Percentiles rank a stretch among this genome's conserved stretches.
phyloP scores from a whole-genome alignment of 2,113 vertebrate species.

The Xerus inauris region DNA sequence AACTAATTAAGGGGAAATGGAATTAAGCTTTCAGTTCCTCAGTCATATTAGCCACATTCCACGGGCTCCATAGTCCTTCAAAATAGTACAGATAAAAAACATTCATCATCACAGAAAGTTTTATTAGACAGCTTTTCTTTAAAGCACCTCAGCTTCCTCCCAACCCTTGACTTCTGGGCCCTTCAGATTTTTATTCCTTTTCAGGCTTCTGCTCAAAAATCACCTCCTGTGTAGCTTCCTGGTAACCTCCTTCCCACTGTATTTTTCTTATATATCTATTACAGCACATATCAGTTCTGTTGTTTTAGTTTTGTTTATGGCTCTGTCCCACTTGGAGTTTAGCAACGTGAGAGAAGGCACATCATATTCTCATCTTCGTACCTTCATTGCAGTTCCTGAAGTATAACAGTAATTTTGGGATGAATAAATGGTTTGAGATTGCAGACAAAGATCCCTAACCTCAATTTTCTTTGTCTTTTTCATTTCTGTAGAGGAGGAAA shows the following conservation, averaged over 20 bases:
- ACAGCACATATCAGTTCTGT: not conserved
- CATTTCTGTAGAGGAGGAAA: not conserved
- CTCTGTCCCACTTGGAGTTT: not conserved
- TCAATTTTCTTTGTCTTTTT: slow-evolving; percentile 13
- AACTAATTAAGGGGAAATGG: not conserved
- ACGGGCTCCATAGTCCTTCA: not conserved
- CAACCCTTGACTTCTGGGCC: not conserved
- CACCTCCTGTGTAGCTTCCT: not conserved
- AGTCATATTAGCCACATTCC: not conserved
- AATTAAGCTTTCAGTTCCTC: not conserved
- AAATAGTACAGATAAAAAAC: not conserved
- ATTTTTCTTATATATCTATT: not conserved
- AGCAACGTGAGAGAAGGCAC: not conserved
- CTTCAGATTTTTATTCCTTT: not conserved
- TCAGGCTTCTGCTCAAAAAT: not conserved
- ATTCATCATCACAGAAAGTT: not conserved
- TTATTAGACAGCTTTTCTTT: not conserved
- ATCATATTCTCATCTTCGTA: not conserved
- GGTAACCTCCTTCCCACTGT: not conserved
- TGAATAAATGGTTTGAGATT: not conserved
- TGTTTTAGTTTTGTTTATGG: not conserved
- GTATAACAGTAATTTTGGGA: not conserved
- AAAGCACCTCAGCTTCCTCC: not conserved
- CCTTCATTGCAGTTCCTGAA: not conserved
- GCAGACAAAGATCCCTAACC: not conserved